Base-by-base conservation (phyloP, 53 echinoderm and acorn worm species). In the Stichopus horrens region DNA sequence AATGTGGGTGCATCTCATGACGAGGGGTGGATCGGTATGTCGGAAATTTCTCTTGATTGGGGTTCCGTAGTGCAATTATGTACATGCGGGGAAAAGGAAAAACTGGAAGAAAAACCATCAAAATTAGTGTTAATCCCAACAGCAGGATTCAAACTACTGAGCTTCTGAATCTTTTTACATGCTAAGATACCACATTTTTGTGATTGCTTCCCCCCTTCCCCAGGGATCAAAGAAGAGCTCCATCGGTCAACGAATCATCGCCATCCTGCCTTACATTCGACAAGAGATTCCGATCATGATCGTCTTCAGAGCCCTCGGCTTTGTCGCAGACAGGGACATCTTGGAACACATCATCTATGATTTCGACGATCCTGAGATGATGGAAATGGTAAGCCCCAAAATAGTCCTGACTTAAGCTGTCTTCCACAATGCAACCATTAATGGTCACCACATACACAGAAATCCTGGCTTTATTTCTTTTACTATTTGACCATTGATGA, bases 321-420 rank as follows among this genome's bases (percentile, higher is more conserved):
- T 98, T 79, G 95, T 95, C 54, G 94, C 95, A 16, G 98, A 98
- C 76, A 82, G 98, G 23, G 98, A 98, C 86, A 98, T 98, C 89
- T 88, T 98, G n/a, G 98, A 98, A 74, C 98, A 98, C 92, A 98
- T 98, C 89, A 94, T 98, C 85, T 97, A 97, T 73, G 98, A 98
- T 90, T 98, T 98, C 92, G 98, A 98, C 76, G 98, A 98, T 52
- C 98, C 98, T 51, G 98, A 98, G 71, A 95, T 95, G 95, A 97
- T 97, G 97, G 97, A 98, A 60, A 98, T 98, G 94, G 98, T 98
- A 90, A 91, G 91, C 9, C 37, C 37, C 37, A 37, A 37, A 37
- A 37, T 37, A 37, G 37, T 37, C 37, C 37, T 37, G 37, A 37
- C 37, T 37, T 37, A 37, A 37, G 0, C 37, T 37, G 37, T 37